phyloP scores from a whole-genome alignment of 2,888 invertebrate species.

The Spialia ferax region DNA sequence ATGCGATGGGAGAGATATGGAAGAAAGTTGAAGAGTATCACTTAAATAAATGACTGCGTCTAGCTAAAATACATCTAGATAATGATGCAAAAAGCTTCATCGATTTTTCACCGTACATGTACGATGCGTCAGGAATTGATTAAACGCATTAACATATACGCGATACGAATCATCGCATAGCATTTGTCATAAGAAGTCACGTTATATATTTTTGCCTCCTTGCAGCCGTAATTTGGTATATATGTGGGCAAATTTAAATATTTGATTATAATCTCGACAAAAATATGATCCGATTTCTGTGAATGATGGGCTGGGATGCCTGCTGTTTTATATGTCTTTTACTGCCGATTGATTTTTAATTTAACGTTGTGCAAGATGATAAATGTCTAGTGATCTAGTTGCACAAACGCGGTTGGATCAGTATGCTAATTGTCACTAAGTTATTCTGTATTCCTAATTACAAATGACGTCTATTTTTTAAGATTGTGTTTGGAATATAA shows the following conservation, averaged over 20 bases:
- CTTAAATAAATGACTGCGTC: slow-evolving; percentile 53
- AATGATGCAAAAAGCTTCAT: slow-evolving; percentile 58
- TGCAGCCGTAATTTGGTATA: slow-evolving; percentile 49
- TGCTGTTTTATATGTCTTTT: slow-evolving; percentile 40
- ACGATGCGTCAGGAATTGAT: slow-evolving; percentile 59
- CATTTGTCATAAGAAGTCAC: slow-evolving; percentile 69
- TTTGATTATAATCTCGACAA: slow-evolving; percentile 75
- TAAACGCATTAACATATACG: slow-evolving; percentile 69
- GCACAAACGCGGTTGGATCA: slow-evolving; percentile 12
- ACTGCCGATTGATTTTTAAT: slow-evolving; percentile 43
- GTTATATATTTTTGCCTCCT: slow-evolving; percentile 51
- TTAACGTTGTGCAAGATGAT: slow-evolving; percentile 19
- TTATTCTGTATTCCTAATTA: slow-evolving; percentile 18
- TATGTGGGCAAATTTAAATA: slow-evolving; percentile 70
- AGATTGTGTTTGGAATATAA: not conserved
- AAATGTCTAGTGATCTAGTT: slow-evolving; percentile 19
- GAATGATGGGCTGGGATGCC: slow-evolving; percentile 36
- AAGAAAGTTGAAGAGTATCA: slow-evolving; percentile 51
- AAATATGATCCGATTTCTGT: slow-evolving; percentile 51
- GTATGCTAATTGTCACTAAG: slow-evolving; percentile 21
- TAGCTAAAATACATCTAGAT: slow-evolving; percentile 56
- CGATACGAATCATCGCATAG: slow-evolving; percentile 58
- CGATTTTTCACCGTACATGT: slow-evolving; percentile 63
- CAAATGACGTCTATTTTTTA: slow-evolving; percentile 8
- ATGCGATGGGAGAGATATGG: slow-evolving; percentile 20